Evolutionary conservation across 2,113 vertebrate genomes (phyloP).

Genomic region (Calidris pygmaea): DNA sequence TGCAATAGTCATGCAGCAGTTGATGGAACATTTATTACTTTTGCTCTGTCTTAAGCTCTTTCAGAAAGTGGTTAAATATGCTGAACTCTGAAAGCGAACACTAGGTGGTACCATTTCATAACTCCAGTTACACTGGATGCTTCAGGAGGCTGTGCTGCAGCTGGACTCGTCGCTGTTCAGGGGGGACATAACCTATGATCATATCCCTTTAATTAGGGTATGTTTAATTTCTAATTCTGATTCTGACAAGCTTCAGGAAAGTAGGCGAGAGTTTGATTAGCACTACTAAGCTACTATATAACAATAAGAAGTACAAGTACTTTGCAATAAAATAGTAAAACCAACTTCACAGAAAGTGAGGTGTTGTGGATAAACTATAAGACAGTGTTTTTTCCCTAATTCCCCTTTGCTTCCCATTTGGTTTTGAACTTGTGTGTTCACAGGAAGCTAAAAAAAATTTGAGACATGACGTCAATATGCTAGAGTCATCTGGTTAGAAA

Average conservation of each 20-base stretch:
- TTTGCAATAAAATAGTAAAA: neutral
- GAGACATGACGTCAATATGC: neutral
- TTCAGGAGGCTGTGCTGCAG: neutral
- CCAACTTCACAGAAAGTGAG: neutral
- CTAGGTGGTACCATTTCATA: slow-evolving; percentile 55
- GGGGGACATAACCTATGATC: neutral
- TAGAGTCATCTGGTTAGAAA: neutral
- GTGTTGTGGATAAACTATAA: neutral
- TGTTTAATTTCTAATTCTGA: neutral
- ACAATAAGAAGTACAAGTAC: neutral
- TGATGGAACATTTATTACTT: neutral
- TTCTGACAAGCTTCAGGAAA: neutral
- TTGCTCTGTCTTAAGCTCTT: neutral
- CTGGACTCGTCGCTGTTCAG: neutral
- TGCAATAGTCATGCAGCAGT: neutral
- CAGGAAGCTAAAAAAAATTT: neutral
- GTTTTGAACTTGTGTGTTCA: neutral
- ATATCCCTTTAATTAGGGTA: neutral
- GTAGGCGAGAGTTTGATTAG: neutral
- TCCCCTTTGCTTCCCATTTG: neutral
- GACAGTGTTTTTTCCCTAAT: neutral
- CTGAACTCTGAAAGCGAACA: neutral
- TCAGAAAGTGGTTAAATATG: neutral
- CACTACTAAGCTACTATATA: neutral
- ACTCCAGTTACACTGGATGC: neutral